Evolutionary conservation across 1,140 invertebrate genomes (phyloP), one percentile per base, ranked within the genome.

Genomic region (Eulimnadia texana): DNA sequence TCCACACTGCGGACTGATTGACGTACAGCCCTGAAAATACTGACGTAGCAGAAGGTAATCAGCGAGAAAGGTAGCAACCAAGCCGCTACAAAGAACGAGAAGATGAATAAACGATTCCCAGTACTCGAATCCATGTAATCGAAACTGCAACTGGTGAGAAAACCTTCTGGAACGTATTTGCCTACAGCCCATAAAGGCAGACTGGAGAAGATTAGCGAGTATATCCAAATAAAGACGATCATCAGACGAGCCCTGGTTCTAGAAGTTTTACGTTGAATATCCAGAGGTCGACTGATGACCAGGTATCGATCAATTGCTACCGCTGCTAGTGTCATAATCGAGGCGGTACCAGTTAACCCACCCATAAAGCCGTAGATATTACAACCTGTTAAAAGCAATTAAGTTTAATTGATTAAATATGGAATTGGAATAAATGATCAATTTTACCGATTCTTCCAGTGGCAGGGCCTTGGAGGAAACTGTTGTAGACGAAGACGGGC

Each of bases 131-230:
- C 80, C 3, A 90, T 72, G 66, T 89, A 90, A 68, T 89, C 85
- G 65, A 86, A 90, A 63, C 84, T 86, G 72, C 86, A 90, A 64
- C 82, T 85, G 3, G 85, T 88, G 51, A 88, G 72, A 63, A 80
- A 86, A 3, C 84, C 85, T 72, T 89, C 86, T 1, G 85, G 84
- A 13, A 86, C 82, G 71, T 88, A 90, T 3, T 75, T 74, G 3
- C 84, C 82, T 11, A 85, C 76, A 3, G 83, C 83, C 25, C 85
- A 76, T 0, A 85, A 75, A 0, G 86, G 87, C 52, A 85, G 77
- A 0, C 77, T 67, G 1, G 84, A 74, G 67, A 88, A 88, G 16
- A 78, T 64, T 1, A 74, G 69, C 1, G 84, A 81, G 70, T 88
- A 88, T 13, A 81, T 63, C 86, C 87, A 90, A 47, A 82, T 77